Evolutionary conservation across 2,113 vertebrate species (phyloP).

Genomic region (Pituophis catenifer): DNA sequence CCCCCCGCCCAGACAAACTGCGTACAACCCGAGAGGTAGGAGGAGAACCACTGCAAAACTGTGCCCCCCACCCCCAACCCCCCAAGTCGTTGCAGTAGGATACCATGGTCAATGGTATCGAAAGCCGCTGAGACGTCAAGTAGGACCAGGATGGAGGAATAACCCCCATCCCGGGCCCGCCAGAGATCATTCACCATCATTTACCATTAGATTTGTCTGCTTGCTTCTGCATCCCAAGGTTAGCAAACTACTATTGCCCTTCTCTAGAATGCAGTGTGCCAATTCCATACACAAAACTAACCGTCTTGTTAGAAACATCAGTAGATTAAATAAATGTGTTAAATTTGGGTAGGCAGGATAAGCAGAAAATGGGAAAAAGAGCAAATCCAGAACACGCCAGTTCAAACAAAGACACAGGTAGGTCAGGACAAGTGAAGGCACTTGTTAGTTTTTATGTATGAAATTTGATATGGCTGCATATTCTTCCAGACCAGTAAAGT

Average conservation of each 20-base stretch:
- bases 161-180: too few species aligned
- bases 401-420: neutral
- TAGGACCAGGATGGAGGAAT: too few species aligned
- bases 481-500: neutral
- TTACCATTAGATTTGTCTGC: conserved; percentile 31
- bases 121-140: too few species aligned
- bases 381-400: neutral
- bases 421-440: neutral
- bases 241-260: neutral
- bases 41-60: too few species aligned
- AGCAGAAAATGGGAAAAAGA: neutral
- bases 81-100: too few species aligned
- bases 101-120: too few species aligned
- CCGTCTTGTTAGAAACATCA: neutral
- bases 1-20: too few species aligned
- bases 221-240: neutral
- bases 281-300: neutral
- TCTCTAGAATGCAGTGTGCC: neutral
- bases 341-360: neutral
- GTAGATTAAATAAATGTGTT: neutral
- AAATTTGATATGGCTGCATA: neutral
- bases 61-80: too few species aligned
- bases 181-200: too few species aligned
- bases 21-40: too few species aligned
- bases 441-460: neutral